phyloP scores from a whole-genome alignment of 2,113 vertebrate species.

The Oncorhynchus masou region DNA sequence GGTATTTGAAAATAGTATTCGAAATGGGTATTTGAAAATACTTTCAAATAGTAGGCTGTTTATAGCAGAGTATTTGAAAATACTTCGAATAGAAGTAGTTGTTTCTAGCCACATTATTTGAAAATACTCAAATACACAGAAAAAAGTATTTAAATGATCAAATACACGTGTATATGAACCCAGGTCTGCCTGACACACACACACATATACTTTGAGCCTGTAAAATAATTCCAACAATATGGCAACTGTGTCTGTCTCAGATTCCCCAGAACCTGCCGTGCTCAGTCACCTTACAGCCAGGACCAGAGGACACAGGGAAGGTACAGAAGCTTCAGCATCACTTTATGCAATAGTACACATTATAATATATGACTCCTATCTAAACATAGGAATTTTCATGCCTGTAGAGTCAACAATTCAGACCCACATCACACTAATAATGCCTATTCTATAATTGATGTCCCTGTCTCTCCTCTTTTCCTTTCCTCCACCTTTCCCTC shows the following conservation, averaged over 20 bases:
- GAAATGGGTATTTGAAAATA: too few relatives aligned
- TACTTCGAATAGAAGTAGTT: too few relatives aligned
- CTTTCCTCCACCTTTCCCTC: not conserved
- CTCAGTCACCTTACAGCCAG: conserved; percentile 89
- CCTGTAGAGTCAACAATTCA: too few relatives aligned
- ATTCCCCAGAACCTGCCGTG: conserved; percentile 91
- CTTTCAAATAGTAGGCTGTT: too few relatives aligned
- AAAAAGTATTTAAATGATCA: too few relatives aligned
- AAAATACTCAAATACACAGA: too few relatives aligned
- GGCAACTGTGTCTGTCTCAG: conserved; percentile 54
- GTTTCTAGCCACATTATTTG: too few relatives aligned
- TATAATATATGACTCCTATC: not conserved
- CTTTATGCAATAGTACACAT: too few relatives aligned
- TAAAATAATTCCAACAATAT: not conserved
- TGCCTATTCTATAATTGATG: not conserved
- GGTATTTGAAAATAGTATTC: too few relatives aligned
- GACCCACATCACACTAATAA: not conserved
- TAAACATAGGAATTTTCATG: not conserved
- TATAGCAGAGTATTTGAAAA: too few relatives aligned
- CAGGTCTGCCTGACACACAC: not conserved
- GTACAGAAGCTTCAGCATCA: conserved; percentile 54
- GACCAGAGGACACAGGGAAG: conserved; percentile 92
- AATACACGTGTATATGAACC: too few relatives aligned
- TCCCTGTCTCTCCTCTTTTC: not conserved
- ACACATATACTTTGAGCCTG: not conserved